Conservation (phyloP, 1,140 invertebrate species). For the Saccostrea echinata region DNA sequence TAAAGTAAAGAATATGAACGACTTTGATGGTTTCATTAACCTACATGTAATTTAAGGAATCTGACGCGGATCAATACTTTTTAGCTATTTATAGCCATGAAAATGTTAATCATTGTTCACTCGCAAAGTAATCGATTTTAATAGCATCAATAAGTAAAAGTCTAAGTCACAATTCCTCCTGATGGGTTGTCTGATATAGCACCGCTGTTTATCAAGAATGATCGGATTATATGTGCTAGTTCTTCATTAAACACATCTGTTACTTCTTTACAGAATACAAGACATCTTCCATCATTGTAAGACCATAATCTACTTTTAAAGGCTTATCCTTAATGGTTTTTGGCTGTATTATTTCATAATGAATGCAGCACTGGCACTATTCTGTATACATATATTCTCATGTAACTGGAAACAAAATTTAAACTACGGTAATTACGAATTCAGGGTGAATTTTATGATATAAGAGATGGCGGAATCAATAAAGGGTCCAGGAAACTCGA, state of each 20-base stretch:
- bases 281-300: too few species aligned
- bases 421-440: too few species aligned
- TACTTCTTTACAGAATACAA: not conserved
- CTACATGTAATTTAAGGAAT: constrained; percentile 17
- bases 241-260: not conserved
- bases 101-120: constrained; percentile 16
- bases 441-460: too few species aligned
- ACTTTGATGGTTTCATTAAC: constrained; percentile 32
- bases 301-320: too few species aligned
- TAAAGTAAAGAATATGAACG: constrained; percentile 9
- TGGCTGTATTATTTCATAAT: too few species aligned
- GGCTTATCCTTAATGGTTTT: too few species aligned
- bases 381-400: too few species aligned
- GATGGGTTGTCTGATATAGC: not conserved
- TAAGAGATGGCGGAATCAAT: too few species aligned
- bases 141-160: constrained; percentile 10
- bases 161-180: not conserved
- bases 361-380: too few species aligned
- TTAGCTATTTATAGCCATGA: not conserved
- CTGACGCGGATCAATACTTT: not conserved
- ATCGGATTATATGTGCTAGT: not conserved
- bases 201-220: not conserved
- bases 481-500: too few species aligned
- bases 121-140: not conserved
- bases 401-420: too few species aligned